Percentiles rank a stretch among this genome's conserved stretches.
phyloP scores from a whole-genome alignment of 2,113 vertebrate genomes.

The Ptilonorhynchus violaceus region DNA sequence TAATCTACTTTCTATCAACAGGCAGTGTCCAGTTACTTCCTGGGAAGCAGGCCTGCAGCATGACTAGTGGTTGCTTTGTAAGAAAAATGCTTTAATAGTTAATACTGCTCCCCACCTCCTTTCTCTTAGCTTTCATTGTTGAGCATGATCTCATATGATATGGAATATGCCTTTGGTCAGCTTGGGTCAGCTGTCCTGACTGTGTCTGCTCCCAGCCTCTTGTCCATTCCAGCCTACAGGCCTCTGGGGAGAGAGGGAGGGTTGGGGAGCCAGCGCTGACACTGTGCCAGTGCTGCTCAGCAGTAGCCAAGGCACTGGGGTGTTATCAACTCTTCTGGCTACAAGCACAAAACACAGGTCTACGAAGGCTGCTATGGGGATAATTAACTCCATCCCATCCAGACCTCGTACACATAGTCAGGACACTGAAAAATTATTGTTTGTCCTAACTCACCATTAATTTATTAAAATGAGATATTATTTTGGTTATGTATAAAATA shows the following conservation, averaged over 20 bases:
- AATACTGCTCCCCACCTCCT: neutral
- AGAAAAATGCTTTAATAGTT: neutral
- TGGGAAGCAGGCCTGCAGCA: neutral
- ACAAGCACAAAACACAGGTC: neutral
- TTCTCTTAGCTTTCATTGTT: neutral
- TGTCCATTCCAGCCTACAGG: neutral
- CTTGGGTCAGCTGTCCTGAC: neutral
- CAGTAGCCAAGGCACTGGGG: neutral
- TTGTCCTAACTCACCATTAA: neutral
- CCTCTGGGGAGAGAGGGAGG: rapidly evolving
- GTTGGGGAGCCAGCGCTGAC: rapidly evolving
- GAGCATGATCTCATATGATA: rapidly evolving
- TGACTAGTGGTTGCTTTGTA: rapidly evolving
- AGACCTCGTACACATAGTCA: rapidly evolving
- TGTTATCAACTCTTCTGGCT: neutral
- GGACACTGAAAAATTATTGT: neutral
- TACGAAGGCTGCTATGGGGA: neutral
- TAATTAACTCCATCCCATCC: neutral
- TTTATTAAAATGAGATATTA: neutral
- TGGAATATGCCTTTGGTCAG: neutral
- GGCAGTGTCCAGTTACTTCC: neutral
- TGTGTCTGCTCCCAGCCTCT: neutral
- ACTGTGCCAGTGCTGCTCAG: neutral
- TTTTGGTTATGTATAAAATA: neutral
- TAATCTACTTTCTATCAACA: neutral